phyloP scores from a whole-genome alignment of 2,113 vertebrate species.

The Picathartes gymnocephalus region DNA sequence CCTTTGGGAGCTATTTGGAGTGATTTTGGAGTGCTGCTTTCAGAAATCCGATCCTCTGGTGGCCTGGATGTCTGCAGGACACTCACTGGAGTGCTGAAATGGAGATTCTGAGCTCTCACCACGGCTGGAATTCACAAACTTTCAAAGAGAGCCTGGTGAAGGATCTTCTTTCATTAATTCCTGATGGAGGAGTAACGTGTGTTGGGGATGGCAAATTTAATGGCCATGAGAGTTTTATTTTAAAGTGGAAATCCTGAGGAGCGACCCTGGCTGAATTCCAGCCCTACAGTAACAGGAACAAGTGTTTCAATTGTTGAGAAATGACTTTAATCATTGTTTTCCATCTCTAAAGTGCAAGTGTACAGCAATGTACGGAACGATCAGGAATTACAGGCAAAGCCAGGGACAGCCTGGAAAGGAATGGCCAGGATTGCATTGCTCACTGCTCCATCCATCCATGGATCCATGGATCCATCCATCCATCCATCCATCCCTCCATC shows the following conservation, averaged over 20 bases:
- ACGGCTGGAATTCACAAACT: not conserved
- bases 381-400: not conserved
- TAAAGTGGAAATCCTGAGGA: not conserved
- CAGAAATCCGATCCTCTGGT: not conserved
- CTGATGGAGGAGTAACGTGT: not conserved
- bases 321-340: conserved; percentile 67
- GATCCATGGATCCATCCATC: not conserved
- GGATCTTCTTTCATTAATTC: not conserved
- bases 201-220: not conserved
- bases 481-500: not conserved
- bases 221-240: not conserved
- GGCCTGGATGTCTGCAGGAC: not conserved
- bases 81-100: not conserved
- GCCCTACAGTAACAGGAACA: not conserved
- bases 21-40: not conserved
- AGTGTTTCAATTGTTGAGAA: conserved; percentile 35
- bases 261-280: not conserved
- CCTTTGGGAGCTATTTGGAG: not conserved
- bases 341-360: conserved; percentile 51
- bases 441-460: not conserved
- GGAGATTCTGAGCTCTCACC: not conserved
- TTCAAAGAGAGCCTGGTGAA: not conserved
- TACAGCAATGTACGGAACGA: conserved; percentile 31
- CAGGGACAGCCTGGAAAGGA: not conserved
- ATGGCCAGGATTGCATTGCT: not conserved